Evolutionary conservation across 2,888 invertebrate genomes (phyloP).

Genomic region (Scaptomyza reducta): DNA sequence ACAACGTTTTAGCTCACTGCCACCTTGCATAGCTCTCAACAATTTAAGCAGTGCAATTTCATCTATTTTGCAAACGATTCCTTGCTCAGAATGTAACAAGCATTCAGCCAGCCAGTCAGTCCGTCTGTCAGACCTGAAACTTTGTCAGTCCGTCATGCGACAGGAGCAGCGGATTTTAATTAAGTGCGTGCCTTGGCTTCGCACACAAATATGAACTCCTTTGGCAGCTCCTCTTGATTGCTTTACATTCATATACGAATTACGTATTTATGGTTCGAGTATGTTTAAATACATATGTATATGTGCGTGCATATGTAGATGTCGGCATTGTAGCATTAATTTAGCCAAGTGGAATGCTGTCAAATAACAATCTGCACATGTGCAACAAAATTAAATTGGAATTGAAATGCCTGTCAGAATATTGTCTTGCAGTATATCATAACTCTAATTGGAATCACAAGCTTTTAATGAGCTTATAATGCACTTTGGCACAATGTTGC

Average conservation of each 20-base stretch:
- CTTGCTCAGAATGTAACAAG: conserved; percentile 45
- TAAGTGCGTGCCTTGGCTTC: conserved; percentile 64
- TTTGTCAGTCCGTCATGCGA: conserved; percentile 6
- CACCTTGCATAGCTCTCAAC: conserved; percentile 23
- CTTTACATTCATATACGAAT: not conserved
- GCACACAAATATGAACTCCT: conserved; percentile 55
- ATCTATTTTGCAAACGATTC: conserved; percentile 55
- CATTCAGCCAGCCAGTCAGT: conserved; percentile 16
- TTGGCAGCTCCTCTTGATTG: conserved; percentile 25
- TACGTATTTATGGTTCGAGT: conserved; percentile 28
- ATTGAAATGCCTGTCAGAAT: conserved; percentile 33
- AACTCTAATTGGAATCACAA: conserved; percentile 33
- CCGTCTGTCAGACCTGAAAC: conserved; percentile 15
- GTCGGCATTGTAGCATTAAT: conserved; percentile 31
- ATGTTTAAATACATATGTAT: conserved; percentile 19
- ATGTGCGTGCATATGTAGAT: conserved; percentile 2
- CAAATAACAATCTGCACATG: conserved; percentile 40
- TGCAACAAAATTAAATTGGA: conserved; percentile 32
- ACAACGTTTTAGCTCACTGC: conserved; percentile 5
- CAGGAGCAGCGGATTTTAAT: conserved; percentile 57
- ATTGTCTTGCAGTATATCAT: conserved; percentile 20
- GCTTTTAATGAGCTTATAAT: conserved; percentile 38
- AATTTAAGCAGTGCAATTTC: conserved; percentile 57
- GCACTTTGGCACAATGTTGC: not conserved
- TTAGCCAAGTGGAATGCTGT: conserved; percentile 30